A percentile compares a stretch with the other conserved stretches of the same genome.
These are phyloP conservation scores for Trichonephila clavata DNA, from an alignment of 1,140 invertebrate genomes.

Conservation along the genomic window DNA sequence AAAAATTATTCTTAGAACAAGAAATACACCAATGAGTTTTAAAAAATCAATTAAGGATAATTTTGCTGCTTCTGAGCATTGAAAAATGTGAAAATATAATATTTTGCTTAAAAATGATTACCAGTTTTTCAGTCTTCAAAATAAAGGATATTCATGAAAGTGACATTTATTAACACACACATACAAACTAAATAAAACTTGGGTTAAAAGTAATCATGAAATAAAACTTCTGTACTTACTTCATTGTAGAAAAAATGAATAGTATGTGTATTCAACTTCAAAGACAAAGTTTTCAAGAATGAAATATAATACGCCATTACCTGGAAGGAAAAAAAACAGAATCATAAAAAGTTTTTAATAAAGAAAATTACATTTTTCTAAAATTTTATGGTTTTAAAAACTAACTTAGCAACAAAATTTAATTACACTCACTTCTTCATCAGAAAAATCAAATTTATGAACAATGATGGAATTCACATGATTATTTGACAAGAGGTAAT, in stretches of 20 bases:
- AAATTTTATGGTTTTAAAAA: not conserved
- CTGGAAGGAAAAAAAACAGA: constrained; percentile 78
- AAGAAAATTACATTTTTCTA: not conserved
- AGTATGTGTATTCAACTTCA: constrained; percentile 99
- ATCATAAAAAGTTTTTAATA: not conserved
- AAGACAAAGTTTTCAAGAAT: constrained; percentile 97
- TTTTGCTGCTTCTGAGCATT: no score
- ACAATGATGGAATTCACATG: constrained; percentile 99
- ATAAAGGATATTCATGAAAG: not conserved
- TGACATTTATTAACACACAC: not conserved
- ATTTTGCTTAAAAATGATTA: no score
- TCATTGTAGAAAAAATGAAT: constrained; percentile 99
- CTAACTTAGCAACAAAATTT: not conserved
- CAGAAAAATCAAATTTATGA: constrained; percentile 99
- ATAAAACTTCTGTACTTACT: constrained; percentile 84
- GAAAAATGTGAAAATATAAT: no score
- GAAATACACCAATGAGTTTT: no score
- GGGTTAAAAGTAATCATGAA: no score
- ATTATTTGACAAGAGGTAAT: constrained; percentile 99
- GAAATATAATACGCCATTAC: constrained; percentile 99
- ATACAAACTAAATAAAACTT: not conserved
- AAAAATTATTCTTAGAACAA: no score
- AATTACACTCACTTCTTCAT: constrained; percentile 90
- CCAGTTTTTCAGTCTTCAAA: not conserved
- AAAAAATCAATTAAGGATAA: no score